These are phyloP conservation scores for Pseudeuparius sepicola DNA, from an alignment of 2,888 invertebrate species.

Conservation along the genomic window DNA sequence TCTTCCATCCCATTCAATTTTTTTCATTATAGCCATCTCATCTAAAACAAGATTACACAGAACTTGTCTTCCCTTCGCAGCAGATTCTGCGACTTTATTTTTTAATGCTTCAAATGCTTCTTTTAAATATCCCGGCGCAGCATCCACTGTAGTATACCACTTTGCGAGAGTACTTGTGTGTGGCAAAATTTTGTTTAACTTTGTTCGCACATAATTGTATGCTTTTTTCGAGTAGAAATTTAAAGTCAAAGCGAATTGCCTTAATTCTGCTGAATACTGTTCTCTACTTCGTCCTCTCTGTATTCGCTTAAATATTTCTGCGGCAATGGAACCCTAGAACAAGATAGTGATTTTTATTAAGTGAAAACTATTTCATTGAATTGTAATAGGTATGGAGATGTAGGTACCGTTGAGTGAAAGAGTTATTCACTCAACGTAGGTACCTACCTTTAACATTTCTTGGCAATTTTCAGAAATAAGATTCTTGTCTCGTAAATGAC, in stretches of 20 bases:
- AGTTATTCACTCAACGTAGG: too few relatives aligned
- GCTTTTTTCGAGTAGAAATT: conserved; percentile 19
- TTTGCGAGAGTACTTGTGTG: conserved; percentile 19
- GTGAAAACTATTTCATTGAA: neutral
- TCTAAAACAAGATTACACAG: conserved; percentile 18
- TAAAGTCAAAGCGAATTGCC: conserved; percentile 18
- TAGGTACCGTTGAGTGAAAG: too few relatives aligned
- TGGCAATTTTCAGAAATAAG: too few relatives aligned
- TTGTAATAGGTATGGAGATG: too few relatives aligned
- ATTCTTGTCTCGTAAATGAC: too few relatives aligned
- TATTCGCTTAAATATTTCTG: conserved; percentile 1
- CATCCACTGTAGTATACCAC: conserved; percentile 21
- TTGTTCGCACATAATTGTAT: conserved; percentile 16
- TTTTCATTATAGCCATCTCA: conserved; percentile 25
- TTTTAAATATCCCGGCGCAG: conserved; percentile 21
- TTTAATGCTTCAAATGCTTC: conserved; percentile 21
- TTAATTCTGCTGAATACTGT: conserved; percentile 15
- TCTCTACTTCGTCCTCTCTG: conserved; percentile 1
- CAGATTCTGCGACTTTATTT: conserved; percentile 3
- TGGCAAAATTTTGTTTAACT: conserved; percentile 15
- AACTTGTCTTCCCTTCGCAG: conserved; percentile 9
- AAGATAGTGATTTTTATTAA: conserved; percentile 2
- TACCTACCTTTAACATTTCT: too few relatives aligned
- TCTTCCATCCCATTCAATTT: conserved; percentile 9
- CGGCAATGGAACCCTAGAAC: too few relatives aligned